Evolutionary conservation across 2,113 vertebrate species (phyloP).

Genomic region (Megaleporinus macrocephalus): DNA sequence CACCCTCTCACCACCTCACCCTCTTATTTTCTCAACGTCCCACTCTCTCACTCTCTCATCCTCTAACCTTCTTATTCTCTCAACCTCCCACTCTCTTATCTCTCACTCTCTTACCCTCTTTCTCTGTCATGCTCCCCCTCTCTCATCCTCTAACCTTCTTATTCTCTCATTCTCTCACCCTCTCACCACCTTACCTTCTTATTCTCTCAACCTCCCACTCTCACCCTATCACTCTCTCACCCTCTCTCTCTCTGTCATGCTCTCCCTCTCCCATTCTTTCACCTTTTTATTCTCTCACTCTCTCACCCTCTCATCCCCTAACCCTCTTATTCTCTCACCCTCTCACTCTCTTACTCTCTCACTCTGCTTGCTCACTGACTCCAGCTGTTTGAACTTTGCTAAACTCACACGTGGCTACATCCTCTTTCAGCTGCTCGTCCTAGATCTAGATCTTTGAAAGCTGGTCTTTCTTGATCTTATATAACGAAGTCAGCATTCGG

Average conservation of each 20-base stretch:
- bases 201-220: background rate
- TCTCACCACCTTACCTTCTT: background rate
- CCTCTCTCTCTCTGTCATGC: slow-evolving; percentile 18
- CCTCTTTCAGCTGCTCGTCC: too few species aligned
- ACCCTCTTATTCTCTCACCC: background rate
- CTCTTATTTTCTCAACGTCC: too few species aligned
- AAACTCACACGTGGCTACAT: too few species aligned
- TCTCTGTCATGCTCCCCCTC: background rate
- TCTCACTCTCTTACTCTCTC: background rate
- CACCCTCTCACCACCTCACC: too few species aligned
- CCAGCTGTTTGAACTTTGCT: background rate
- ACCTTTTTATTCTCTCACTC: background rate
- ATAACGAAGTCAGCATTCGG: too few species aligned
- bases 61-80: background rate
- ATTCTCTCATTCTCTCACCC: background rate
- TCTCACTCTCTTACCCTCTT: too few species aligned
- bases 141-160: background rate
- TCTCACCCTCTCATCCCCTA: too few species aligned
- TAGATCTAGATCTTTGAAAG: too few species aligned
- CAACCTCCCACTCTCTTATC: background rate
- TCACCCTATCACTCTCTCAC: background rate
- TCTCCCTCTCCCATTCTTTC: background rate
- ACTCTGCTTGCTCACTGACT: too few species aligned
- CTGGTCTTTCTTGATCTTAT: too few species aligned
- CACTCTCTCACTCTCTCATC: too few species aligned